These are phyloP conservation scores for Apantesis nais DNA, from an alignment of 2,888 invertebrate genomes.

Conservation along the genomic window DNA sequence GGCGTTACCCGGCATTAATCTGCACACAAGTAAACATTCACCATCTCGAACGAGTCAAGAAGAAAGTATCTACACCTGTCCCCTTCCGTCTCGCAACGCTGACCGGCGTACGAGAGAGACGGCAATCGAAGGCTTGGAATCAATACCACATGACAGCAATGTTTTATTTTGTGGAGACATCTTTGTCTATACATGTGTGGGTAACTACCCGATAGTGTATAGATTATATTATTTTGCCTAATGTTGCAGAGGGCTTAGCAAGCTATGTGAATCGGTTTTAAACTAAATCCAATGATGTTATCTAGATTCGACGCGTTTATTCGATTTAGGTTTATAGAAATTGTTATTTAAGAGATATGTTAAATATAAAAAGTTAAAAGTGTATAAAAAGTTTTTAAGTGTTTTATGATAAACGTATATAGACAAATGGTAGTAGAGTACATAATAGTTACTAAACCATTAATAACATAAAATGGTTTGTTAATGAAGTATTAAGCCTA, in stretches of 20 bases:
- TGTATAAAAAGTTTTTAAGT: neutral
- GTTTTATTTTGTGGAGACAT: conserved; percentile 80
- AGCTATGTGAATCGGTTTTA: conserved; percentile 2
- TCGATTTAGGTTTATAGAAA: neutral
- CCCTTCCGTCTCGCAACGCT: conserved; percentile 45
- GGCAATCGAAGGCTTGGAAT: conserved; percentile 69
- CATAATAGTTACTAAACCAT: too few species aligned
- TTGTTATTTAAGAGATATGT: neutral
- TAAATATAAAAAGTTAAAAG: too few species aligned
- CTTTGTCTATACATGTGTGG: conserved; percentile 56
- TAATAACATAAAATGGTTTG: too few species aligned
- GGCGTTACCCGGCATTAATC: conserved; percentile 72
- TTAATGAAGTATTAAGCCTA: too few species aligned
- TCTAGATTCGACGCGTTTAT: neutral
- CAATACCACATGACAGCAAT: conserved; percentile 79
- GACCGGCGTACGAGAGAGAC: conserved; percentile 60
- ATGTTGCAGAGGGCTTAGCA: conserved; percentile 19
- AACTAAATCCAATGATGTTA: neutral
- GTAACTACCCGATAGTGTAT: conserved; percentile 36
- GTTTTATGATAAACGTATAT: neutral
- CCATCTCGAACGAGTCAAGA: conserved; percentile 58
- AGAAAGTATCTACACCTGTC: conserved; percentile 60
- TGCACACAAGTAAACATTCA: conserved; percentile 69
- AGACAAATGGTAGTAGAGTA: too few species aligned
- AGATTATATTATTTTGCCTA: conserved; percentile 30